These are phyloP conservation scores for Habroteleia sp. DNA, from an alignment of 2,888 invertebrate species.

Conservation along the genomic window DNA sequence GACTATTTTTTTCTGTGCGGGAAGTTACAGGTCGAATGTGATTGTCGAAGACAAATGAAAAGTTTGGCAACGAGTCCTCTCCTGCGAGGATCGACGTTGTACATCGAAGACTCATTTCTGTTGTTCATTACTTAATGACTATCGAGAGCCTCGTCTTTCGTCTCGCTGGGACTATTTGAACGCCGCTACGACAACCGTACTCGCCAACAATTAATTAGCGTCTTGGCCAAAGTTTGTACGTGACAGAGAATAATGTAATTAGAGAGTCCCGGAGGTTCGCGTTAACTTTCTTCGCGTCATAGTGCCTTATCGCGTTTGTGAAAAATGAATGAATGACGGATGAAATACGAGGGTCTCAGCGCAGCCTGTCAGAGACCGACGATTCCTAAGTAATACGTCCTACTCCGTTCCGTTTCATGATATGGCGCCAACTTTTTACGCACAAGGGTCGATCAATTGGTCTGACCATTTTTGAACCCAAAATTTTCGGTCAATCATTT, in stretches of 20 bases:
- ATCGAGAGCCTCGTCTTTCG: conserved; percentile 47
- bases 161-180: conserved; percentile 39
- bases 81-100: conserved; percentile 23
- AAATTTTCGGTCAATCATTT: background rate
- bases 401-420: conserved; percentile 21
- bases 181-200: conserved; percentile 40
- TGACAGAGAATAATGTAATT: conserved; percentile 70
- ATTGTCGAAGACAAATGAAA: conserved; percentile 31
- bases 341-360: conserved; percentile 66
- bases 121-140: conserved; percentile 57
- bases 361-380: conserved; percentile 63
- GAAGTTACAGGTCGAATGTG: conserved; percentile 3
- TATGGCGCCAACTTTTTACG: conserved; percentile 63
- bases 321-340: conserved; percentile 70
- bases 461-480: conserved; percentile 11
- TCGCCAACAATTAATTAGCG: conserved; percentile 61
- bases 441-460: conserved; percentile 49
- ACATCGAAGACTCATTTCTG: conserved; percentile 43
- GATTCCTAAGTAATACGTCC: conserved; percentile 65
- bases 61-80: conserved; percentile 14
- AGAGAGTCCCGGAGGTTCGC: conserved; percentile 65
- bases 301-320: conserved; percentile 59
- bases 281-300: conserved; percentile 61
- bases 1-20: no score
- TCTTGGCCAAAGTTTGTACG: conserved; percentile 64